A percentile compares a stretch with the other conserved stretches of the same genome.
Conservation (phyloP, 2,888 invertebrate genomes). For the Lochmaea crataegi region DNA sequence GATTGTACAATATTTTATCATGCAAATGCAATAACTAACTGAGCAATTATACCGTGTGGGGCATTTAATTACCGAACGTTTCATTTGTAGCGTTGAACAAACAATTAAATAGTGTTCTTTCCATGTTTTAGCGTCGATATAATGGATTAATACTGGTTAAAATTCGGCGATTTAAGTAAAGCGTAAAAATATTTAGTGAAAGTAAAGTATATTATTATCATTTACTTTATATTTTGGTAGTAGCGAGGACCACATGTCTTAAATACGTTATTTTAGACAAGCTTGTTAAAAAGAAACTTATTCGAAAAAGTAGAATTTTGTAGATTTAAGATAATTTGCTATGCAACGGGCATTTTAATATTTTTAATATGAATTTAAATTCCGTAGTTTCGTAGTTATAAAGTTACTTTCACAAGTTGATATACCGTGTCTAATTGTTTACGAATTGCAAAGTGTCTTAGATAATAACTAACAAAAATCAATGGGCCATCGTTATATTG, state of each 20-base stretch:
- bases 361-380: not conserved
- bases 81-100: too few relatives aligned
- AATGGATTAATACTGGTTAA: not conserved
- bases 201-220: not conserved
- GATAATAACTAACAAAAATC: conserved; percentile 15
- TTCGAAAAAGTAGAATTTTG: not conserved
- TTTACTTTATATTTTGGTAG: not conserved
- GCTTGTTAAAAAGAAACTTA: not conserved
- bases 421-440: conserved; percentile 11
- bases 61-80: too few relatives aligned
- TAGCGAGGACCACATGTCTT: not conserved
- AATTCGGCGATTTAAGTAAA: not conserved
- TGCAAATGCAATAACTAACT: too few relatives aligned
- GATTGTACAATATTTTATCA: too few relatives aligned
- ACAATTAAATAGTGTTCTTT: too few relatives aligned
- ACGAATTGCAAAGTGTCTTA: conserved; percentile 12
- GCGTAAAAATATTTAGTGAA: not conserved
- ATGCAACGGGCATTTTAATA: not conserved
- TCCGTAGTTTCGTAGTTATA: conserved; percentile 1
- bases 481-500: conserved; percentile 13
- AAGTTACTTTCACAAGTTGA: conserved; percentile 18
- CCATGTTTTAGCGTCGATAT: not conserved
- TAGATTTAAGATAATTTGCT: conserved; percentile 5
- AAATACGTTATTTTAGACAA: not conserved
- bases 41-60: too few relatives aligned